Evolutionary conservation across 2,113 vertebrate species (phyloP).

Genomic region (Quiscalus mexicanus): DNA sequence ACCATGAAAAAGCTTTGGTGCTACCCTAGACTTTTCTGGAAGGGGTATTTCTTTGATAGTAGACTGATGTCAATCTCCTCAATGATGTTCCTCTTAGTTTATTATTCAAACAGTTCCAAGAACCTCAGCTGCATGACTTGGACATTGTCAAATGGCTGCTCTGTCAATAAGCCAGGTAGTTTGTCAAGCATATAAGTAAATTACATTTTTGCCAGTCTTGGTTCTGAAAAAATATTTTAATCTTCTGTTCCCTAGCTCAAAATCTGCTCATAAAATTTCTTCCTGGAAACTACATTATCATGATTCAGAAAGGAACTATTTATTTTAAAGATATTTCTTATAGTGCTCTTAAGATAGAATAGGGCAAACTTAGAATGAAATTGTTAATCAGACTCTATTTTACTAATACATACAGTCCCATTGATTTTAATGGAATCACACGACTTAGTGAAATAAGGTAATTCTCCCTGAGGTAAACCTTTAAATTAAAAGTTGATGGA

Average conservation of each 20-base stretch:
- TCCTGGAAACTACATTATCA: not conserved
- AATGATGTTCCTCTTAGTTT: not conserved
- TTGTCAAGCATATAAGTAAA: not conserved
- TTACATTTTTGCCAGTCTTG: not conserved
- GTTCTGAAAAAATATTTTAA: not conserved
- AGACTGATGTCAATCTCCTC: not conserved
- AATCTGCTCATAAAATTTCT: not conserved
- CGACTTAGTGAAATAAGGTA: not conserved
- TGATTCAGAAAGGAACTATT: not conserved
- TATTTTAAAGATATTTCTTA: not conserved
- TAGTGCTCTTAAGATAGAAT: not conserved
- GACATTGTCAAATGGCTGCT: not conserved
- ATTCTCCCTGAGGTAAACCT: not conserved
- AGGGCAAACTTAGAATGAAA: not conserved
- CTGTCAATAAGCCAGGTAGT: not conserved
- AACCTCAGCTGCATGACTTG: not conserved
- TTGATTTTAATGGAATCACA: not conserved
- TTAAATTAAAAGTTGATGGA: slow-evolving; percentile 16
- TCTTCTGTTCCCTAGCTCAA: not conserved
- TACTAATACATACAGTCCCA: not conserved
- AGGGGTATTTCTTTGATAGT: not conserved
- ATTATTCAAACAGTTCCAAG: not conserved
- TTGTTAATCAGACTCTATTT: not conserved
- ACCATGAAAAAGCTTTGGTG: not conserved
- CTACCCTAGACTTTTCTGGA: not conserved